phyloP scores from a whole-genome alignment of 2,797 vertebrate species.

The Coregonus sp. region DNA sequence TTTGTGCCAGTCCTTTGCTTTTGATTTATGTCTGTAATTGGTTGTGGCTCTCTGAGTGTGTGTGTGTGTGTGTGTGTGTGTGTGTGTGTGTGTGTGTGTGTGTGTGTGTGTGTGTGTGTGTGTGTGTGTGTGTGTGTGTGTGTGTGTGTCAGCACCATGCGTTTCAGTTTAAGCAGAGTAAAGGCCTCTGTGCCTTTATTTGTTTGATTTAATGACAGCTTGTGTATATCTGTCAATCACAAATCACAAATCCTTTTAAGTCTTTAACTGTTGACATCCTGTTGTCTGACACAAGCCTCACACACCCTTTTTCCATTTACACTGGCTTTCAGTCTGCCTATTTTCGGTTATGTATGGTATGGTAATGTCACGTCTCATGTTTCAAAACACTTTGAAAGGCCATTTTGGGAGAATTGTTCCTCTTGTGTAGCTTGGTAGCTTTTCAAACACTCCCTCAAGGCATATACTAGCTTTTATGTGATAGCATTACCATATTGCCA shows the following conservation, averaged over 20 bases:
- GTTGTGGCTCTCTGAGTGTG: not conserved
- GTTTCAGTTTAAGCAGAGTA: conserved; percentile 7
- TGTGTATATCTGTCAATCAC: conserved; percentile 26
- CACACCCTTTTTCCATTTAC: not conserved
- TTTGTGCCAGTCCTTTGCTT: not conserved
- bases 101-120: conserved; percentile 7
- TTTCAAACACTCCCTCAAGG: not conserved
- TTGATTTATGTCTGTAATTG: not conserved
- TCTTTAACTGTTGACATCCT: conserved; percentile 10
- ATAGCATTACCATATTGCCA: not conserved
- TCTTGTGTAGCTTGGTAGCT: not conserved
- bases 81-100: not conserved
- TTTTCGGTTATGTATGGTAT: not conserved
- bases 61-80: not conserved
- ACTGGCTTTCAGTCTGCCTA: not conserved
- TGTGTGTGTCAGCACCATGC: not conserved
- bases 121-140: conserved; percentile 8
- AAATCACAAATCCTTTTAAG: not conserved
- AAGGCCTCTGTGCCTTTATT: not conserved
- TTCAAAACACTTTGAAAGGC: not conserved
- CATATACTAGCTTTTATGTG: not conserved
- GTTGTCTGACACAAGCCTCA: conserved; percentile 17
- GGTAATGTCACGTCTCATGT: conserved; percentile 1
- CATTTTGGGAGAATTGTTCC: not conserved
- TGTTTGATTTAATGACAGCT: conserved; percentile 22